Percentiles rank a stretch among this genome's conserved stretches.
These are phyloP conservation scores for Mesodorylaimus sp. DNA, from an alignment of 2,888 invertebrate genomes.

Conservation along the genomic window DNA sequence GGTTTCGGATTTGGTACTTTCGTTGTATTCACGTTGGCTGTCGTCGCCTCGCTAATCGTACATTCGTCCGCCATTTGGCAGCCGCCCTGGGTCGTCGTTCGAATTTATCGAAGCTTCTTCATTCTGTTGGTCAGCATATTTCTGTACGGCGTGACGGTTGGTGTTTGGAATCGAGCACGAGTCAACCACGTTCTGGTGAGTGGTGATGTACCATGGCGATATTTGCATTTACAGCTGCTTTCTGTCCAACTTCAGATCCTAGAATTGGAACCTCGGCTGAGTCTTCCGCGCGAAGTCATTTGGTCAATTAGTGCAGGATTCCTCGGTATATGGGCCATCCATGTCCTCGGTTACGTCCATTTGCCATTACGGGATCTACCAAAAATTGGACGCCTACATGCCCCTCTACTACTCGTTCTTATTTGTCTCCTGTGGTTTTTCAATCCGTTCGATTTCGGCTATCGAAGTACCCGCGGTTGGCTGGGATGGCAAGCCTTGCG, in stretches of 20 bases:
- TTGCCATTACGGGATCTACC: too few species aligned
- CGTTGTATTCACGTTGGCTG: not conserved
- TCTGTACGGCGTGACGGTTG: slow-evolving; percentile 82
- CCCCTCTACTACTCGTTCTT: slow-evolving; percentile 1
- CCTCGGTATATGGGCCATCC: slow-evolving; percentile 32
- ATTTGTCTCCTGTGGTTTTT: not conserved
- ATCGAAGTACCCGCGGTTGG: not conserved
- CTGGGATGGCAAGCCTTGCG: slow-evolving; percentile 21
- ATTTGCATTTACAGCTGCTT: too few species aligned
- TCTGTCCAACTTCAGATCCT: too few species aligned
- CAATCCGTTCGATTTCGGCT: slow-evolving; percentile 8
- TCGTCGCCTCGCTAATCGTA: too few species aligned
- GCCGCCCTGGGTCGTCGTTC: slow-evolving; percentile 13
- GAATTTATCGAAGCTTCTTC: slow-evolving; percentile 32
- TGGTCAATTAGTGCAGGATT: slow-evolving; percentile 42
- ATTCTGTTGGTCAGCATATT: slow-evolving; percentile 62
- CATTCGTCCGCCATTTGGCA: not conserved
- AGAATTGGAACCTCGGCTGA: too few species aligned
- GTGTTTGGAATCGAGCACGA: slow-evolving; percentile 89
- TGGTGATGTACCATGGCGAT: too few species aligned
- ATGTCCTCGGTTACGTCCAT: too few species aligned
- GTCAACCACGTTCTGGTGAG: slow-evolving; percentile 99
- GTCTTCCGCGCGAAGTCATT: slow-evolving; percentile 78
- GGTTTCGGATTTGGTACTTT: too few species aligned
- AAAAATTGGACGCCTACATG: too few species aligned